Base-by-base conservation (phyloP, 2,888 invertebrate genomes). In the Podabrus alpinus region DNA sequence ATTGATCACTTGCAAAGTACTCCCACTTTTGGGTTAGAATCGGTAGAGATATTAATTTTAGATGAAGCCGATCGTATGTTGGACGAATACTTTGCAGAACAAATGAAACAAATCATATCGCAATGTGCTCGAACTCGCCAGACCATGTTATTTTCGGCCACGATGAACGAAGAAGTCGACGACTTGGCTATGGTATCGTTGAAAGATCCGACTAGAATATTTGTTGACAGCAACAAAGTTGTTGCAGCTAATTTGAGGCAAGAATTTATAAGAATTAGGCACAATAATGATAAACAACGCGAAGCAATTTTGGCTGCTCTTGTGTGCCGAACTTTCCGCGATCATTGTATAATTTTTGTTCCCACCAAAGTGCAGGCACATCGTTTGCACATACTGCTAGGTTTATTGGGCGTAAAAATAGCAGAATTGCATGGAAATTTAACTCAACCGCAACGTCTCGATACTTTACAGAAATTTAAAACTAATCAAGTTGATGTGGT, bases 101-200 rank as follows among this genome's bases (percentile, higher is more conserved):
- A 99, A 87, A 97, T 99, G 97, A 98, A 97, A 85, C 98, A 99
- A 88, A 96, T 99, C 82, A 95, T 99, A 68, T 92, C 93, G 15
- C 94, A 97, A 82, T 99, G 99, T 87, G 92, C 97, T 0, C 91
- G 93, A 73, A 96, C 94, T 15, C 90, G 98, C 10, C 99, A 99
- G 88, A 99, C 98, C 0, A 95, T 99, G 92, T 88, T 99, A 74
- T 99, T 99, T 89, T 99, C 99, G 0, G 99, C 99, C 45, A 99
- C 99, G 13, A 99, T 99, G 98, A 97, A 97, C n/a, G 98, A 98
- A 71, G 93, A 96, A 87, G 98, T 98, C 0, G 94, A 97, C 87
- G 97, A 97, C 87, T 88, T 99, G 72, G 98, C 97, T 0, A 93
- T 97, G 0, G 95, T 99, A 1, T 98, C 98, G 0, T 89, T 99